phyloP scores from a whole-genome alignment of 2,888 invertebrate species.

The Limnephilus auricula region DNA sequence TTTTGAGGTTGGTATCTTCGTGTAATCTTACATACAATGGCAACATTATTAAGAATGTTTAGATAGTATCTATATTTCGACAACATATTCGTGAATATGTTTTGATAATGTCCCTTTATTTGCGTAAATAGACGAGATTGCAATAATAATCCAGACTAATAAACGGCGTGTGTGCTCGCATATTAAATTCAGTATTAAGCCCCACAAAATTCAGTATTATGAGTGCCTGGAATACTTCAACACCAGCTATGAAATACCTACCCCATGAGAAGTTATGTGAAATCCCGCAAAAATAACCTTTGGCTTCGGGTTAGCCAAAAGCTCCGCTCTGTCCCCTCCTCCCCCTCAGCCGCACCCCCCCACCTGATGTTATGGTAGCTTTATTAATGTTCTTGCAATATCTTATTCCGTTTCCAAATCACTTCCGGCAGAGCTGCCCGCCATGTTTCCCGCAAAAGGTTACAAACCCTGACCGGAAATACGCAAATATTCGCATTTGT shows the following conservation, averaged over 20 bases:
- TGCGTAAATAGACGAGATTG: neutral
- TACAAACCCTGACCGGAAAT: conserved; percentile 18
- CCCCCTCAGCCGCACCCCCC: neutral
- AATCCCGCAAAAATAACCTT: neutral
- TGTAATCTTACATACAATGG: too few relatives aligned
- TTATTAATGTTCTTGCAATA: conserved; percentile 36
- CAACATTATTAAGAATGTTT: too few relatives aligned
- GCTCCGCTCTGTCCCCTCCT: neutral
- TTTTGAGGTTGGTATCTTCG: neutral
- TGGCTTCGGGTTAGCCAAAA: neutral
- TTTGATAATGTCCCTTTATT: neutral
- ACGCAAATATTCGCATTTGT: conserved; percentile 63
- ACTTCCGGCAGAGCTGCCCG: conserved; percentile 38
- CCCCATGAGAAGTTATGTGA: neutral
- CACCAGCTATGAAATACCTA: neutral
- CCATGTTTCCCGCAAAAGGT: conserved; percentile 31
- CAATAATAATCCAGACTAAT: neutral
- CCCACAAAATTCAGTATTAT: neutral
- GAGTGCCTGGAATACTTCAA: neutral
- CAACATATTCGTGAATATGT: neutral
- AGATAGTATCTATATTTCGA: too few relatives aligned
- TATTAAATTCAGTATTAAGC: neutral
- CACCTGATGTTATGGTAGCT: neutral
- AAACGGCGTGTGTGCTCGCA: neutral
- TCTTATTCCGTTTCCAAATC: conserved; percentile 31